Base-by-base conservation (phyloP, 2,113 vertebrate species). In the Chlorocebus sabaeus region DNA sequence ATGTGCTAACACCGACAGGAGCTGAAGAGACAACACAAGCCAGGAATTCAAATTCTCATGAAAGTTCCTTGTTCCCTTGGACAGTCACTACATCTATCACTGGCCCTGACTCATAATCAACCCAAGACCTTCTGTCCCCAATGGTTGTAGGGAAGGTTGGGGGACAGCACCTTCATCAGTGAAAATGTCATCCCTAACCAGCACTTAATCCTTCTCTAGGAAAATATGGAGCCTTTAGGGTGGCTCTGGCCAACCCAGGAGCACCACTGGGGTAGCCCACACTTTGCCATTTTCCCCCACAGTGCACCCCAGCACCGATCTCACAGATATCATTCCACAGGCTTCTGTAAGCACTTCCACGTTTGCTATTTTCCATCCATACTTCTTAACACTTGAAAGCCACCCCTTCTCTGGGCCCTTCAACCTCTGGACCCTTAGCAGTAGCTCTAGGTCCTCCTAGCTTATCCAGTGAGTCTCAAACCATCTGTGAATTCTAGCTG, bases 231-330 rank as follows among this genome's bases (percentile, higher is more conserved):
- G 20, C 2, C 8, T 72, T 57, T 38, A 1, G 4, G 2, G 3
- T 10, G 27, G 48, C 30, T 8, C 45, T 8, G 27, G 45, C 9
- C 32, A 25, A 50, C 11, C 30, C 0, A 18, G 20, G 13, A 10
- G 50, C 38, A 23, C 27, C 4, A n/a, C 9, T 2, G 50, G 3
- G 25, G 59, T 13, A 48, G n/a, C 12, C 25, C 38, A 3, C 4
- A 18, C 30, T 4, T 17, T 14, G 57, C 76, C 48, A 8, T 14
- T 1, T 48, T 27, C 61, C 68, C 30, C 61, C 78, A 59, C 5
- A 0, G 17, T 17, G 5, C 23, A 22, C 13, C 7, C 35, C 2
- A 50, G 72, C 13, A 10, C 23, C 1, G 0, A 3, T 23, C 80
- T 76, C 76, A 16, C 70, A 84, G 57, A 12, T 0, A 5, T 12